phyloP scores from a whole-genome alignment of 2,888 invertebrate species.

The Lamellibrachia satsuma region DNA sequence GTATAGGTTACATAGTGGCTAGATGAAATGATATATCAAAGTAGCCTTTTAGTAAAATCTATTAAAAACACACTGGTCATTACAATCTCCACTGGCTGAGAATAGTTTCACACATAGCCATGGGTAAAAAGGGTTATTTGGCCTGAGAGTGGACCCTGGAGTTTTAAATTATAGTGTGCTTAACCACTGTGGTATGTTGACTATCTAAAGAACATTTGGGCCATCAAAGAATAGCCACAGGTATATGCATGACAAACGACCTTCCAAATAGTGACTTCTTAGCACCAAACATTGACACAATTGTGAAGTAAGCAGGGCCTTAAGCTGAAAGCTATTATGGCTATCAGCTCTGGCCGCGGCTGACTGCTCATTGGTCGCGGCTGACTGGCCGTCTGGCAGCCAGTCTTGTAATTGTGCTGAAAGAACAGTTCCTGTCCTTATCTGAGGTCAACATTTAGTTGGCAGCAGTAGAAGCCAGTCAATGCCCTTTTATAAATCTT shows the following conservation, averaged over 20 bases:
- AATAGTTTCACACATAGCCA: neutral
- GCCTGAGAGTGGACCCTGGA: neutral
- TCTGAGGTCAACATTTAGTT: neutral
- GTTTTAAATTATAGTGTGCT: neutral
- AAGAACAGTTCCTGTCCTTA: constrained; percentile 5
- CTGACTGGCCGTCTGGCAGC: neutral
- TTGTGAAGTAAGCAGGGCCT: constrained; percentile 3
- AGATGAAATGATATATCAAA: no score
- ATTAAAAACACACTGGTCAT: no score
- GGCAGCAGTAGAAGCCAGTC: neutral
- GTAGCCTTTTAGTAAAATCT: no score
- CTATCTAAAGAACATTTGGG: neutral
- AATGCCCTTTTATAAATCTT: neutral
- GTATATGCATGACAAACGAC: neutral
- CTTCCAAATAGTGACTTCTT: neutral
- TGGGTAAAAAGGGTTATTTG: neutral
- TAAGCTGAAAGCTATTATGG: neutral
- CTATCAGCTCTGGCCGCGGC: neutral
- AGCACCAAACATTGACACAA: constrained; percentile 6
- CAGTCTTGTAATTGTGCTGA: neutral
- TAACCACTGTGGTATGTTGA: neutral
- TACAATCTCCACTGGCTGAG: neutral
- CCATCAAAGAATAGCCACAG: neutral
- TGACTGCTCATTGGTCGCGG: neutral
- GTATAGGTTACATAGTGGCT: no score